phyloP scores from a whole-genome alignment of 2,888 invertebrate genomes.

The Terebella lapidaria region DNA sequence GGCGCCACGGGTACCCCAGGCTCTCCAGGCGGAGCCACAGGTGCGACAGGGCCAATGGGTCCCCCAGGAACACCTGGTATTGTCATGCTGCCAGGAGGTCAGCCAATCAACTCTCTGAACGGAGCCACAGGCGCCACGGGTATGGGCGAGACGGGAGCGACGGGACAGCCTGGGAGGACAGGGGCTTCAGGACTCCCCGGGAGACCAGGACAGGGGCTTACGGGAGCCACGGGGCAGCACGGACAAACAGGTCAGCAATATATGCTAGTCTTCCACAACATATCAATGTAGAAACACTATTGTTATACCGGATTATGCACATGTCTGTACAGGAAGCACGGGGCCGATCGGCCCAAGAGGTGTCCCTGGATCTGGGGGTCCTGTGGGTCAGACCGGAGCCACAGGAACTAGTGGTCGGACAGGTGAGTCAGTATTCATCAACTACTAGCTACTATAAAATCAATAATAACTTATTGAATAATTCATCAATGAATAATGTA shows the following conservation, averaged over 20 bases:
- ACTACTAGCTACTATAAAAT: too few relatives aligned
- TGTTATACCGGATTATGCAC: too few relatives aligned
- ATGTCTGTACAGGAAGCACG: background rate
- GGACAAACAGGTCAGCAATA: background rate
- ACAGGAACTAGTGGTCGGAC: background rate
- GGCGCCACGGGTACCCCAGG: conserved; percentile 1
- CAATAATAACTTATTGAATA: too few relatives aligned
- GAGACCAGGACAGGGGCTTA: background rate
- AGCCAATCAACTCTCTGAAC: too few relatives aligned
- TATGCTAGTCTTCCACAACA: too few relatives aligned
- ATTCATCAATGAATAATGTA: too few relatives aligned
- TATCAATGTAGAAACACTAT: too few relatives aligned
- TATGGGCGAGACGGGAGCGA: background rate
- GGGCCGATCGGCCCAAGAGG: background rate
- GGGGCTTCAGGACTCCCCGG: background rate
- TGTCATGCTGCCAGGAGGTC: background rate
- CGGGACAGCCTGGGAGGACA: background rate
- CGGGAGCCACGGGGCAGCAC: background rate
- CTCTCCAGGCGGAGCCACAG: background rate
- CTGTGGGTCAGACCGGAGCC: background rate
- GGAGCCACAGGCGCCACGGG: background rate
- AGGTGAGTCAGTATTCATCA: background rate
- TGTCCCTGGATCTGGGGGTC: background rate
- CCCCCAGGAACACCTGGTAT: background rate
- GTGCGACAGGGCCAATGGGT: background rate